A percentile compares a stretch with the other conserved stretches of the same genome.
phyloP scores from a whole-genome alignment of 30 jellyfish, hydroid and myxozoan genomes.

The Cassiopea andromeda region DNA sequence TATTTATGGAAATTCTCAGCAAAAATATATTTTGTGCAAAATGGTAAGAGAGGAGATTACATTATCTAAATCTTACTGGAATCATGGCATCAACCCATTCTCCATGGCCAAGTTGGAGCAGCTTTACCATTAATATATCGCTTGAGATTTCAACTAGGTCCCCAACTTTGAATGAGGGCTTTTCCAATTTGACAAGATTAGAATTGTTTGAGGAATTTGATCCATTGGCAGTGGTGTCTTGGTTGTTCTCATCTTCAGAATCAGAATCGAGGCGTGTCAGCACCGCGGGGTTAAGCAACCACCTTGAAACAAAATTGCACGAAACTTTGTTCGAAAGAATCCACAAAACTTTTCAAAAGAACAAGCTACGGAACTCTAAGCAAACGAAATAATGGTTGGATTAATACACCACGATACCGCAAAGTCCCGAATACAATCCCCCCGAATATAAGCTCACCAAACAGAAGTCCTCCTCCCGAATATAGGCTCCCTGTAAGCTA shows the following conservation, averaged over 20 bases:
- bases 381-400: no score
- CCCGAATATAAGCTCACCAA: no score
- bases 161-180: slow-evolving; percentile 59
- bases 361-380: no score
- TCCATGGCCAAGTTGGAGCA: slow-evolving; percentile 87
- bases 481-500: no score
- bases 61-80: slow-evolving; percentile 47
- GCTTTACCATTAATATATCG: slow-evolving; percentile 67
- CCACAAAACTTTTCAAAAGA: no score
- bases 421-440: no score
- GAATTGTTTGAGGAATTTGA: no score
- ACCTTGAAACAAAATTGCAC: slow-evolving; percentile 24
- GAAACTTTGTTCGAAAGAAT: no score
- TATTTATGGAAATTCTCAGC: no score
- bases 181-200: no score
- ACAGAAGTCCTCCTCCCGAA: no score
- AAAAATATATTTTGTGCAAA: neutral
- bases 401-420: no score
- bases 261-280: slow-evolving; percentile 49
- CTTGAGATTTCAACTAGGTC: slow-evolving; percentile 78
- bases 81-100: slow-evolving; percentile 96
- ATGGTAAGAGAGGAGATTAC: neutral
- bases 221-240: neutral
- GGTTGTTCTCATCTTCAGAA: neutral
- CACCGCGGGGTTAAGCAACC: slow-evolving; percentile 94